Evolutionary conservation across 2,113 vertebrate species (phyloP), one percentile per base, ranked within the genome.

Genomic region (Globicephala melas): DNA sequence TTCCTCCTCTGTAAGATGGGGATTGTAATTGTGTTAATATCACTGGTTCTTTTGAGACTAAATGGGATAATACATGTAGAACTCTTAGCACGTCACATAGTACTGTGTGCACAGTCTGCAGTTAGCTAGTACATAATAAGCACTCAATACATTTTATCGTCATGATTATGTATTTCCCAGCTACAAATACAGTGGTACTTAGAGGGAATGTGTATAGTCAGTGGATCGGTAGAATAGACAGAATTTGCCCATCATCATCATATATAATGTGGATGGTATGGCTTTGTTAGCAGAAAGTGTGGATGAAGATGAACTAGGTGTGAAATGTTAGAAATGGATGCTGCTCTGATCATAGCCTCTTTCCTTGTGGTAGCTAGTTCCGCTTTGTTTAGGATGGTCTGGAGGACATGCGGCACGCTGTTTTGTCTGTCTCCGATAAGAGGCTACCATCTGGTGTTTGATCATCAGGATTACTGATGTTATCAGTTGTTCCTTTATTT

Each of bases 401-500:
- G 15, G 53, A n/a, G 55, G 62, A 18, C 8, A 38, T 31, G 74
- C 44, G 63, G 15, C 31, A 8, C 38, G 80, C 55, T 79, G 18
- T 60, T 86, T 55, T 47, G 47, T 82, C 31, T 80, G 47, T 92
- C 15, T 74, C 55, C 1, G 3, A 47, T 47, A 67, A 74, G 85
- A 89, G 63, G 47, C 33, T 73, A 58, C 68, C 38, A 50, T 93
- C 84, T 90, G 91, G 13, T 94, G 3, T 47, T 3, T 41, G 13
- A 36, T 83, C 47, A 65, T 80, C 47, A 70, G 18, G 25, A 68
- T 96, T 23, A 25, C 50, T 63, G 63, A 67, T 80, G 36, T 71
- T 47, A 67, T 25, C 53, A 53, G 25, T 81, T 96, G 50, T 92
- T 88, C 68, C 83, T 85, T 70, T 80, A 85, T 81, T 84, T 94